Evolutionary conservation across 2,888 invertebrate genomes (phyloP), one percentile per base, ranked within the genome.

Genomic region (Willowsia nigromaculata): DNA sequence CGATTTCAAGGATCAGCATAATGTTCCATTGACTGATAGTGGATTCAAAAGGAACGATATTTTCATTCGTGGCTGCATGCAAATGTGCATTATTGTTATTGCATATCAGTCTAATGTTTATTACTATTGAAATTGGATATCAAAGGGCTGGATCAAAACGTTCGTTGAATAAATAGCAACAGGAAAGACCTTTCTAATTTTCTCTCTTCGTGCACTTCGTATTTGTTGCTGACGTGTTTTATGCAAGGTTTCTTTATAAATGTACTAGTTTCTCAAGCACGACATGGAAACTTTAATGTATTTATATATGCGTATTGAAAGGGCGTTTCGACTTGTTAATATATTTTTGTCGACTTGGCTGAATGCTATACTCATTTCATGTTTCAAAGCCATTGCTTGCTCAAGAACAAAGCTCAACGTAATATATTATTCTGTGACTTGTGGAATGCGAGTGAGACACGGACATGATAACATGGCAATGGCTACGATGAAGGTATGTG

Each of bases 1-100:
- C 71, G 43, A 71, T 43, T 71, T 71, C 71, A 71, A 25, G 43
- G 71, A 71, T 71, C 71, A 71, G 25, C 40, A 18, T 71, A 71
- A 71, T 71, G 43, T 22, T 43, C 43, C 43, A 71, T 71, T 43
- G 71, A 71, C 43, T 71, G 40, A 43, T 71, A 25, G 71, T 43
- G 43, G 71, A 71, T 71, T 43, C 71, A n/a, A n/a, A 1, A 71
- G 25, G 22, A 71, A 33, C 33, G 40, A 37, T 40, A 68, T 68
- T 68, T 37, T 68, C 40, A 37, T 22, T n/a, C 18, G 37, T 18
- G 68, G 6, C 40, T 68, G 25, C 71, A 71, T 71, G 43, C 6
- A 25, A 13, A 40, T 71, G 71, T n/a, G 25, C 25, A 22, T 13
- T 40, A 25, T 25, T 71, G 27, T 71, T 71, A n/a, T n/a, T 71